These are phyloP conservation scores for Caranx ignobilis DNA, from an alignment of 2,113 vertebrate species.

Conservation along the genomic window DNA sequence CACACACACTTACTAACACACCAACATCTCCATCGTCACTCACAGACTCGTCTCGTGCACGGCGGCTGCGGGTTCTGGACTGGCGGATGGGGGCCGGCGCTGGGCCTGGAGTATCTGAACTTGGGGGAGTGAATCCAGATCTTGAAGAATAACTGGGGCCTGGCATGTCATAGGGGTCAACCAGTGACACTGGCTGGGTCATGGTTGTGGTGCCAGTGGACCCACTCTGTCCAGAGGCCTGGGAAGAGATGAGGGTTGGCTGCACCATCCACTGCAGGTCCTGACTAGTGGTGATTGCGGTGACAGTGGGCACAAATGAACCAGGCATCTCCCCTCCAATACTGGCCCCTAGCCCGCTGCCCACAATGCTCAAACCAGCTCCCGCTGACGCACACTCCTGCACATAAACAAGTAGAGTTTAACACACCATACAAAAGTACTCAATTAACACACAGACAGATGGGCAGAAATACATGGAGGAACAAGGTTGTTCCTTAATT, in stretches of 20 bases:
- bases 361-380: slow-evolving; percentile 81
- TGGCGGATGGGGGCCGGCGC: slow-evolving; percentile 84
- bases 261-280: slow-evolving; percentile 99
- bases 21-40: slow-evolving; percentile 86
- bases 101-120: slow-evolving; percentile 81
- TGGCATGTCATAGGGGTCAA: slow-evolving; percentile 93
- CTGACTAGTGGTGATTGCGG: slow-evolving; percentile 97
- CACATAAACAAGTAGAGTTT: slow-evolving; percentile 15
- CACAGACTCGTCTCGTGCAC: slow-evolving; percentile 91
- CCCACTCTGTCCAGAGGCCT: slow-evolving; percentile 90
- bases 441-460: not conserved
- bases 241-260: slow-evolving; percentile 94
- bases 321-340: slow-evolving; percentile 92
- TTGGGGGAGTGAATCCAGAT: slow-evolving; percentile 81
- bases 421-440: slow-evolving; percentile 3
- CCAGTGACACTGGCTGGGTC: slow-evolving; percentile 83
- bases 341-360: slow-evolving; percentile 75
- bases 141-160: slow-evolving; percentile 91
- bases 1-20: slow-evolving; percentile 83
- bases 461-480: not conserved
- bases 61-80: slow-evolving; percentile 86
- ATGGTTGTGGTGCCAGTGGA: slow-evolving; percentile 81
- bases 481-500: not conserved
- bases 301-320: slow-evolving; percentile 97
- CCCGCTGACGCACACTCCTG: slow-evolving; percentile 85